phyloP scores from a whole-genome alignment of 2,113 vertebrate species.

The Ceyx melanurus region DNA sequence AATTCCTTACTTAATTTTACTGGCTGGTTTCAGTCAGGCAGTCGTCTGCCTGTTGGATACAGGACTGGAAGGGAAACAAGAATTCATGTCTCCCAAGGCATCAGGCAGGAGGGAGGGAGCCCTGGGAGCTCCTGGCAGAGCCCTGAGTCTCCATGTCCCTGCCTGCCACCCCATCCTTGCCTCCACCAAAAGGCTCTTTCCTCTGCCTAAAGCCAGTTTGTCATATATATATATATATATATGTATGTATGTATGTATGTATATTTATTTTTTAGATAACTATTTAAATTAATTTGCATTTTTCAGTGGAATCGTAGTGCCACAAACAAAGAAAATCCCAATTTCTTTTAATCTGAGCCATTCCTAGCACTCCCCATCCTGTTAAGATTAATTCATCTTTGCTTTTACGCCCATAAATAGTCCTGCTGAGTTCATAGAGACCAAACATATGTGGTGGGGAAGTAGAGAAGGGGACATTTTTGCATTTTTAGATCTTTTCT shows the following conservation, averaged over 20 bases:
- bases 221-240: too few relatives aligned
- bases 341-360: background rate
- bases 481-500: background rate
- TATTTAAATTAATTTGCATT: background rate
- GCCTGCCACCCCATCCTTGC: background rate
- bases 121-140: background rate
- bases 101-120: background rate
- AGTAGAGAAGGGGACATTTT: too few relatives aligned
- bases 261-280: background rate
- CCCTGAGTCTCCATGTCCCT: background rate
- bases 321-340: background rate
- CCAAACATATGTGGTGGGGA: background rate
- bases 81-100: background rate
- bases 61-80: background rate
- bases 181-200: background rate
- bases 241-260: too few relatives aligned
- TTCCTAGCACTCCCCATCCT: background rate
- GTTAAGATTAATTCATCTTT: background rate
- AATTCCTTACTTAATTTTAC: background rate
- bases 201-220: background rate
- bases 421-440: background rate
- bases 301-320: fast-evolving
- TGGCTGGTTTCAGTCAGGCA: background rate
- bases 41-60: background rate
- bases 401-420: background rate